Percentiles rank a stretch among this genome's conserved stretches.
Evolutionary conservation across 2,797 vertebrate species (phyloP).

Genomic region (Kryptolebias ocellatus): DNA sequence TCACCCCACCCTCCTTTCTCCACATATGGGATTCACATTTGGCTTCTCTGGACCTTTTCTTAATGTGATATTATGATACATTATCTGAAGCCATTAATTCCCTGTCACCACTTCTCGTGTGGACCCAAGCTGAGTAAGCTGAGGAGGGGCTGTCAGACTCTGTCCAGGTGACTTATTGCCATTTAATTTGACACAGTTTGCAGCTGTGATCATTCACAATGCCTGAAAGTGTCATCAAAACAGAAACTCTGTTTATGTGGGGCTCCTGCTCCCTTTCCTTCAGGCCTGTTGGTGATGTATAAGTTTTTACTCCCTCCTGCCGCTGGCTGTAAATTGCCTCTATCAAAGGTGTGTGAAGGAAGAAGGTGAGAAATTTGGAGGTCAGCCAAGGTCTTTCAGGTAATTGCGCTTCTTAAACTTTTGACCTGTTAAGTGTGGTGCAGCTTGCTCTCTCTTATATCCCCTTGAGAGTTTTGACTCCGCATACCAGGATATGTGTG

Average conservation of each 20-base stretch:
- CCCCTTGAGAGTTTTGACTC: slow-evolving; percentile 64
- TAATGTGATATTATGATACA: slow-evolving; percentile 76
- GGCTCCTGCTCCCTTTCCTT: slow-evolving; percentile 20
- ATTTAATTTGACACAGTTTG: slow-evolving; percentile 61
- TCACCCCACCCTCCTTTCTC: slow-evolving; percentile 32
- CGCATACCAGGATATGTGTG: slow-evolving; percentile 59
- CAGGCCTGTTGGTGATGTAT: slow-evolving; percentile 59
- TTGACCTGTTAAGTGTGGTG: slow-evolving; percentile 77
- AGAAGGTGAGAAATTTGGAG: slow-evolving; percentile 78
- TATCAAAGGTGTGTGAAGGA: slow-evolving; percentile 61
- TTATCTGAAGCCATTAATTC: slow-evolving; percentile 69
- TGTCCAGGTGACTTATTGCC: slow-evolving; percentile 66
- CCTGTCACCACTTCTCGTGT: slow-evolving; percentile 69
- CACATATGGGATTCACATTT: slow-evolving; percentile 79
- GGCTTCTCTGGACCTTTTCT: slow-evolving; percentile 50
- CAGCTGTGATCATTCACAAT: slow-evolving; percentile 56
- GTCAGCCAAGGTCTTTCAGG: slow-evolving; percentile 78
- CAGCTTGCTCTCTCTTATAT: slow-evolving; percentile 67
- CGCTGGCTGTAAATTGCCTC: slow-evolving; percentile 72
- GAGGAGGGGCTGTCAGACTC: slow-evolving; percentile 34
- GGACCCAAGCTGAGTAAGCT: slow-evolving; percentile 48
- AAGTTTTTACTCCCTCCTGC: slow-evolving; percentile 61
- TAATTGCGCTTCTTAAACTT: slow-evolving; percentile 83
- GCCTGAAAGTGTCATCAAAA: slow-evolving; percentile 67
- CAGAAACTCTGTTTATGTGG: slow-evolving; percentile 45